phyloP scores from a whole-genome alignment of 2,113 vertebrate genomes.

The Theristicus caerulescens region DNA sequence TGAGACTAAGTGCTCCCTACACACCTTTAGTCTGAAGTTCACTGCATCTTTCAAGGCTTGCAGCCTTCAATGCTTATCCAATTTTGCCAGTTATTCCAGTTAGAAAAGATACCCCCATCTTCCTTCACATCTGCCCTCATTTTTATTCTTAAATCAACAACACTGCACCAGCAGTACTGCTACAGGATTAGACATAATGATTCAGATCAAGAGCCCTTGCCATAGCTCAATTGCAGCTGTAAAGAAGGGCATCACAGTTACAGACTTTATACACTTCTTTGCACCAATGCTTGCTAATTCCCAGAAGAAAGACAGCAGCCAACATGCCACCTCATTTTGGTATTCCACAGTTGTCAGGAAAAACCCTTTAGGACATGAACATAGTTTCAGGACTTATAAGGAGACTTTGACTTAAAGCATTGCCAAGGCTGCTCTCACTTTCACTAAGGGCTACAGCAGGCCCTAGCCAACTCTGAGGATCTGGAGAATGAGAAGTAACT shows the following conservation, averaged over 20 bases:
- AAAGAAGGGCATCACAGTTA: not conserved
- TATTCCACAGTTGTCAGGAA: not conserved
- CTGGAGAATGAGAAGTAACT: not conserved
- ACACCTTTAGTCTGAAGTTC: not conserved
- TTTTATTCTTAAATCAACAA: not conserved
- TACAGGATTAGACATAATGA: not conserved
- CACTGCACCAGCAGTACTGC: not conserved
- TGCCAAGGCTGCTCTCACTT: not conserved
- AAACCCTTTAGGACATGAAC: not conserved
- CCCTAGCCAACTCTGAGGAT: not conserved
- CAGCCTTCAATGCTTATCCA: not conserved
- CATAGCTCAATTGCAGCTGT: not conserved
- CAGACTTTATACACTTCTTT: not conserved
- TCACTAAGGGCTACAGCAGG: not conserved
- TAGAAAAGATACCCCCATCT: not conserved
- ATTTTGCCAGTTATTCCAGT: not conserved
- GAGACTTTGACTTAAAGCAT: not conserved
- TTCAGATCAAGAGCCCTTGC: accelerated
- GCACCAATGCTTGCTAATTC: not conserved
- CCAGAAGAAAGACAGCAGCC: not conserved
- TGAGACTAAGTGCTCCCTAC: not conserved
- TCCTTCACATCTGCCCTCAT: not conserved
- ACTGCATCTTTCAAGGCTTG: not conserved
- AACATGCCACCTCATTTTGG: not conserved
- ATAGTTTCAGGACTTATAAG: not conserved